phyloP scores from a whole-genome alignment of 2,888 invertebrate species.

The Drosophila quinaria region DNA sequence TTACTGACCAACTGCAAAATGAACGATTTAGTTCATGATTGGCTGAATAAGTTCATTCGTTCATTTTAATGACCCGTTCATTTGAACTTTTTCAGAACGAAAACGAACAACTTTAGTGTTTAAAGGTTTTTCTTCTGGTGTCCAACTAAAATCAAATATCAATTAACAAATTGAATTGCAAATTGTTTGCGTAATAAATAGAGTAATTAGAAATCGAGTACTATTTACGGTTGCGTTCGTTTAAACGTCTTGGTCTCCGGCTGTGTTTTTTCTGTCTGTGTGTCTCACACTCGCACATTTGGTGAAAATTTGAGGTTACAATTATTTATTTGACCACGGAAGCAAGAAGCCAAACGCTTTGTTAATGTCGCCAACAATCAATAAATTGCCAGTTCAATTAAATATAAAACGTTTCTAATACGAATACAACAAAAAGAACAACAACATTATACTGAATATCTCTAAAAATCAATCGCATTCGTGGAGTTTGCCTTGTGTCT shows the following conservation, averaged over 20 bases:
- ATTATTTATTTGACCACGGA: conserved; percentile 62
- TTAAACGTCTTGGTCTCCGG: conserved; percentile 17
- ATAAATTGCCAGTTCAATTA: conserved; percentile 25
- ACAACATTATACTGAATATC: conserved; percentile 4
- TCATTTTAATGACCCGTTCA: too few species aligned
- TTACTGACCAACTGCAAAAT: too few species aligned
- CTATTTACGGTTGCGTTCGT: not conserved
- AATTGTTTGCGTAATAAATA: conserved; percentile 28
- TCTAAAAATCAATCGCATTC: conserved; percentile 53
- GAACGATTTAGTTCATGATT: too few species aligned
- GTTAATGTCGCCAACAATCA: conserved; percentile 64
- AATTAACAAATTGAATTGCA: conserved; percentile 26
- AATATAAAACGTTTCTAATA: conserved; percentile 63
- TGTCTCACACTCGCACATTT: conserved; percentile 21
- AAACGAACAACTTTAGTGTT: conserved; percentile 11
- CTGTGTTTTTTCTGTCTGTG: conserved; percentile 18
- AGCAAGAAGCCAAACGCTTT: conserved; percentile 56
- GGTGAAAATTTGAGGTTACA: conserved; percentile 72
- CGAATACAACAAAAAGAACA: conserved; percentile 3
- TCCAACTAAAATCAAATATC: conserved; percentile 12
- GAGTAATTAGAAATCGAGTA: not conserved
- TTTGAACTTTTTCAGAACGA: too few species aligned
- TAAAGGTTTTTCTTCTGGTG: conserved; percentile 37
- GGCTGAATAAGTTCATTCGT: too few species aligned
- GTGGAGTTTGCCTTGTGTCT: conserved; percentile 33